Evolutionary conservation across 53 echinoderm and acorn worm species (phyloP), one percentile per base, ranked within the genome.

Genomic region (Glandiceps talaboti): DNA sequence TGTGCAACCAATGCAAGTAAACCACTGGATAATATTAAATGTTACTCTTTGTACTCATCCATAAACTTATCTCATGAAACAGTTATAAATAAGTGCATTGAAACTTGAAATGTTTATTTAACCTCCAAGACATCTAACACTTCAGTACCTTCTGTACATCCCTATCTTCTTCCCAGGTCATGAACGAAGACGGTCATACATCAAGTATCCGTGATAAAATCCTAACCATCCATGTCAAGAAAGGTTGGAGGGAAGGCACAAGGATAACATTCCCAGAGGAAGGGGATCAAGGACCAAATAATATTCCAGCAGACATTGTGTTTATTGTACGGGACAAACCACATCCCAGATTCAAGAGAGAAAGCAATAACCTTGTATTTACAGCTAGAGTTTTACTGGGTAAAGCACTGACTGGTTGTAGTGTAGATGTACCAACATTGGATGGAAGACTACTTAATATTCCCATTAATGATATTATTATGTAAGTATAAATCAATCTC

Each of bases 171-270:
- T 12, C 64, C 64, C 79, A 94, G 96, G 92, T 97, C 14, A 97
- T 97, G 97, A 97, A 97, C 83, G 93, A 92, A 85, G 97, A 97
- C 33, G 93, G 97, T 33, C 97, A 97, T 83, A 97, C 97, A 20
- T 97, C 97, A 33, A 97, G 97, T 84, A 93, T 89, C 33, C 81
- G 97, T 25, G 97, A 97, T 76, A 97, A 97, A 82, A 97, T 97
- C 75, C 88, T 97, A 32, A 97, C 97, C 25, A 97, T 97, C 81
- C 88, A 93, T 1, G 97, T 97, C 29, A 89, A 97, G 76, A 88
- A 88, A 32, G 97, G 97, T 0, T 97, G 97, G 97, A 82, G 93
- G 33, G 97, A 93, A 72, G 93, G 91, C 27, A 97, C 97, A 14
- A 85, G 97, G 30, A 93, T 97, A 86, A 97, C 97, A 14, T 97